A percentile compares a stretch with the other conserved stretches of the same genome.
phyloP scores from a whole-genome alignment of 2,888 invertebrate species.

The Cyclophora albipunctata region DNA sequence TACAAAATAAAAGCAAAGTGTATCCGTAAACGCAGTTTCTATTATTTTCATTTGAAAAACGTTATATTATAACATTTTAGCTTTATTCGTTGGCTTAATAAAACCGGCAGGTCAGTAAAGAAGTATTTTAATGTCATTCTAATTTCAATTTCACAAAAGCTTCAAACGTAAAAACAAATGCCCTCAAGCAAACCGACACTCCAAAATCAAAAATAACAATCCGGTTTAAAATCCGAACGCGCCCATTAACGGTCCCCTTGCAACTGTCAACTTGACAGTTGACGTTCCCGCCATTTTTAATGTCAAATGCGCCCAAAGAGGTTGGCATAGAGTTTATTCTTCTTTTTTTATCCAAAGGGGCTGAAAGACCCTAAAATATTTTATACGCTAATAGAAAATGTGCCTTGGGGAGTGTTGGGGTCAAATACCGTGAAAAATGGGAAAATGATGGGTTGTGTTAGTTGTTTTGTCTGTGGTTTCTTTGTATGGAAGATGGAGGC shows the following conservation, averaged over 20 bases:
- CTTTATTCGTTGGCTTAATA: no score
- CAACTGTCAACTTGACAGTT: constrained; percentile 64
- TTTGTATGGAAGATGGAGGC: no score
- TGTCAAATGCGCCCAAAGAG: constrained; percentile 12
- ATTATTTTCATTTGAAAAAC: no score
- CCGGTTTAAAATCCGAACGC: constrained; percentile 52
- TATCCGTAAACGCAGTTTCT: no score
- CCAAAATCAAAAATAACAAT: constrained; percentile 54
- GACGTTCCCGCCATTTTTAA: constrained; percentile 34
- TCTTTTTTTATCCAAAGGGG: constrained; percentile 17
- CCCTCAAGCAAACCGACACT: constrained; percentile 10
- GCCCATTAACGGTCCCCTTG: constrained; percentile 46
- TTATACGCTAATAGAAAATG: constrained; percentile 59
- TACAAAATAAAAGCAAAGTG: no score
- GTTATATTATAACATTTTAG: no score
- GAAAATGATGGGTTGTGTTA: constrained; percentile 40
- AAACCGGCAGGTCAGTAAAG: no score
- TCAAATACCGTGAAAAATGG: constrained; percentile 60
- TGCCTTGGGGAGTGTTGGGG: constrained; percentile 33
- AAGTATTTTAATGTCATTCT: no score
- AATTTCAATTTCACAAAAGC: no score
- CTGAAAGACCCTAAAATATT: constrained; percentile 37
- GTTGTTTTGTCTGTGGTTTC: constrained; percentile 15
- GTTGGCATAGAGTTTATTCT: constrained; percentile 18
- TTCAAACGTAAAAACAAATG: constrained; percentile 10